Evolutionary conservation across 2,113 vertebrate genomes (phyloP), one percentile per base, ranked within the genome.

Genomic region (Clupea harengus): DNA sequence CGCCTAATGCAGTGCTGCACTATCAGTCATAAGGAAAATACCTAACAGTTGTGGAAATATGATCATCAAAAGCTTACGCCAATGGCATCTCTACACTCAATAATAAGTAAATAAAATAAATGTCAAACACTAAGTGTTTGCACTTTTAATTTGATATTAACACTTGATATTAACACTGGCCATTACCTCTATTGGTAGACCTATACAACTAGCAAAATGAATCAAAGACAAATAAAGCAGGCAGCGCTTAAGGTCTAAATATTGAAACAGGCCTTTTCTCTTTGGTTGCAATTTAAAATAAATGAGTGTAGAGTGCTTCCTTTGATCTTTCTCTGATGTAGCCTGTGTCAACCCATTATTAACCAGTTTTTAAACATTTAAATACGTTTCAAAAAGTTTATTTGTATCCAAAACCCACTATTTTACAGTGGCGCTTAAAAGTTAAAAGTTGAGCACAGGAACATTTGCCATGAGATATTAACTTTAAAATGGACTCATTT

Each of bases 401-500:
- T 67, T 67, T 67, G 64, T 28, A 67, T 67, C 64, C 64, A 28
- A 67, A 67, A 8, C 64, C n/a, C n/a, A 67, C 64, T 10, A 28
- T 28, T 67, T 67, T 13, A 28, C 64, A 11, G n/a, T 7, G 6
- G 7, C 64, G 64, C 64, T 67, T 67, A 28, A 25, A 28, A 67
- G 64, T 39, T 39, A 67, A 67, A 67, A 67, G 64, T 67, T 67
- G 64, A 67, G 64, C 64, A 67, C 64, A n/a, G 28, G 25, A 67
- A 67, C n/a, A 67, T 67, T 67, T 67, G 64, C n/a, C 64, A 67
- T 67, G 64, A 25, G 22, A 67, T 67, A 67, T 67, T 67, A 67
- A 67, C 64, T 67, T 67, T 28, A 28, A 64, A 88, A 88, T 82
- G 84, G 64, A 87, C 82, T 87, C 45, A 82, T 45, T 81, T 89